Evolutionary conservation across 1,140 invertebrate species (phyloP), one percentile per base, ranked within the genome.

Genomic region (Saccostrea echinata): DNA sequence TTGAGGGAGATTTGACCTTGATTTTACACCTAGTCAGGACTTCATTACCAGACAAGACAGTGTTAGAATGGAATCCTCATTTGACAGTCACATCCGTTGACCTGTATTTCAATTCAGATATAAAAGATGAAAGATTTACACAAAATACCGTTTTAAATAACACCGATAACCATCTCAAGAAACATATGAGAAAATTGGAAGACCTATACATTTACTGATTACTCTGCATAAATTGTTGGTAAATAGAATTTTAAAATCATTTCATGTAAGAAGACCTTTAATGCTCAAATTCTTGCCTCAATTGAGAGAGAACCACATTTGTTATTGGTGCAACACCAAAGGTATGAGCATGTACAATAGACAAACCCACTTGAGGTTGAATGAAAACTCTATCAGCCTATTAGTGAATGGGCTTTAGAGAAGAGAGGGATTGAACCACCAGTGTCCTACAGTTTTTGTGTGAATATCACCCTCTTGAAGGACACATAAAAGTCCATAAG

Each of bases 401-500:
- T 30, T 30, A 71, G 27, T 71, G 68, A 71, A 71, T 71, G 68
- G 68, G 27, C 27, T 27, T 16, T 13, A 30, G 27, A 33, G 27
- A 71, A 33, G 27, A 71, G 27, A 30, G 68, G 24, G 27, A 71
- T 27, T 3, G 68, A 71, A 33, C 68, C 68, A 71, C 24, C 68
- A 71, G 68, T 71, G 68, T 71, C 68, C 68, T 12, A 13, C 27
- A 30, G 68, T 27, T 71, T 71, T 30, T 71, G 68, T 71, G 68
- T 71, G 68, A 71, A 71, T 71, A 30, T 71, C 68, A 30, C 68
- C 68, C 68, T 33, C 68, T 71, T 71, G 68, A 71, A 71, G 68
- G 68, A 71, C 68, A 71, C 68, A 71, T 71, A 71, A 71, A 71
- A 71, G 68, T 71, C 68, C 68, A 71, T 71, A 71, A 71, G 68